Conservation (phyloP, 2,888 invertebrate genomes). For the Electrophaes corylata region DNA sequence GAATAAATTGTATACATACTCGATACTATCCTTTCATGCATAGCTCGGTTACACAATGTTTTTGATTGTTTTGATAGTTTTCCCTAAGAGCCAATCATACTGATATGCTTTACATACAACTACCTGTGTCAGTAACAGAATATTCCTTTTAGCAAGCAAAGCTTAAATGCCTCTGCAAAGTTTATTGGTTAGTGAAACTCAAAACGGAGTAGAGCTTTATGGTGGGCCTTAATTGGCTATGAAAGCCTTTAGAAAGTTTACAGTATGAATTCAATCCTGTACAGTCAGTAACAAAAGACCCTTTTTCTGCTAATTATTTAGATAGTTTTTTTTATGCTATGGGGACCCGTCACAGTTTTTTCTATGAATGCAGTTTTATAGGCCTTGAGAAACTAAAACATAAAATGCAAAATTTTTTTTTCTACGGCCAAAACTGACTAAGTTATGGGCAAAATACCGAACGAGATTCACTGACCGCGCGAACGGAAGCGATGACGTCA, state of each 20-base stretch:
- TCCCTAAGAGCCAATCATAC: not conserved
- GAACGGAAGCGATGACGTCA: too few species aligned
- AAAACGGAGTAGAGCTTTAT: not conserved
- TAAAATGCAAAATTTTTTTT: too few species aligned
- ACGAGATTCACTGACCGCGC: too few species aligned
- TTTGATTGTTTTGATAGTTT: not conserved
- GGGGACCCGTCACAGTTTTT: too few species aligned
- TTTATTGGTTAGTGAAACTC: not conserved
- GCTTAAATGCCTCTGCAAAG: not conserved
- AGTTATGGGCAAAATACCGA: too few species aligned
- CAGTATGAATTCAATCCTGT: not conserved
- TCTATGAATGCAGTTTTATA: too few species aligned
- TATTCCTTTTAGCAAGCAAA: not conserved
- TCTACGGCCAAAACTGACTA: too few species aligned
- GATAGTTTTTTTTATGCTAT: too few species aligned
- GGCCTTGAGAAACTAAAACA: too few species aligned
- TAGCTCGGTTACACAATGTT: not conserved
- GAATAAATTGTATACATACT: not conserved
- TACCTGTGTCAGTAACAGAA: not conserved
- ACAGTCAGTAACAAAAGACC: too few species aligned
- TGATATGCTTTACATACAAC: not conserved
- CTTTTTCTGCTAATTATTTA: too few species aligned
- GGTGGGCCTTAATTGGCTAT: not conserved
- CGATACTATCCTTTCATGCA: not conserved
- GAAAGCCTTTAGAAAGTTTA: not conserved